Percentiles rank a stretch among this genome's conserved stretches.
Conservation (phyloP, 1,140 invertebrate species). For the Pentalonia nigronervosa region DNA sequence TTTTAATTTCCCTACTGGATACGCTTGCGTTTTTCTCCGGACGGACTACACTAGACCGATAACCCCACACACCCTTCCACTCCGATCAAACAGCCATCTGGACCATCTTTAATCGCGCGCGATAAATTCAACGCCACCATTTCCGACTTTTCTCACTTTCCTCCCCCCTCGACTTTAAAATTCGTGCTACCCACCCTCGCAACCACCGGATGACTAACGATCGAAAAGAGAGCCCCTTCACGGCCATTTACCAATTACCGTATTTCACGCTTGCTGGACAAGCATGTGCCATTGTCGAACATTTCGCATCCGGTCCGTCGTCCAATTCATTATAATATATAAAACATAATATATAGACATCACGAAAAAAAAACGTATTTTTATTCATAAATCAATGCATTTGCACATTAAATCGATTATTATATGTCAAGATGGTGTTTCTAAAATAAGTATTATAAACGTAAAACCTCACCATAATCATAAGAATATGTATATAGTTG, state of each 20-base stretch:
- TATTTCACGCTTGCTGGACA: not conserved
- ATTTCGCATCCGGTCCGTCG: not conserved
- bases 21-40: not conserved
- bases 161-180: not conserved
- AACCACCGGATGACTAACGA: not conserved
- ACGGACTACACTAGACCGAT: not conserved
- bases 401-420: not conserved
- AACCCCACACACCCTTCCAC: not conserved
- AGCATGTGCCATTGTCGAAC: not conserved
- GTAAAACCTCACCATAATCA: not conserved
- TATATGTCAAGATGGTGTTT: not conserved
- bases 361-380: not conserved
- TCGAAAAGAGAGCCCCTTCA: not conserved
- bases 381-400: not conserved
- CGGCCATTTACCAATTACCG: not conserved
- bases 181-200: not conserved
- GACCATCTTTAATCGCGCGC: not conserved
- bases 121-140: not conserved
- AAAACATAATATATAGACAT: not conserved
- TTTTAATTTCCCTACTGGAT: constrained; percentile 3
- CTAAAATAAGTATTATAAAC: not conserved
- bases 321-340: not conserved
- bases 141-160: not conserved
- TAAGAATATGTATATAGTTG: too few relatives aligned
- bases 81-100: not conserved